Evolutionary conservation across 2,888 invertebrate genomes (phyloP), one percentile per base, ranked within the genome.

Genomic region (Prenolepis imparis): DNA sequence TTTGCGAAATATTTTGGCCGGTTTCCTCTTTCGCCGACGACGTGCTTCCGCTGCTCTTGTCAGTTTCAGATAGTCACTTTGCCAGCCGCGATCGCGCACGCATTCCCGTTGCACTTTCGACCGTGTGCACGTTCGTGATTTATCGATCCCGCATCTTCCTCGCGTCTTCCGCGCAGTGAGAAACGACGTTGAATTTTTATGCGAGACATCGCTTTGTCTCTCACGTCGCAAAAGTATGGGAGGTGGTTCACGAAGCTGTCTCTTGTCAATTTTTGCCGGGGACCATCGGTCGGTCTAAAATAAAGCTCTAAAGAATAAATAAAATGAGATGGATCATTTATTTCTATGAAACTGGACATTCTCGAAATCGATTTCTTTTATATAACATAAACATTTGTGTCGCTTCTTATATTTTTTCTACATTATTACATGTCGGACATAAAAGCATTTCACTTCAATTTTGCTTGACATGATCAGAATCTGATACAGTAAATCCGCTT

Each of bases 31-130:
- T 78, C 83, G 78, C 64, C 63, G 24, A 52, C 48, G 24, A 66
- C 52, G 39, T n/a, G 73, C 70, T 90, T 89, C 90, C 86, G 86
- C 86, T 90, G 72, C 57, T 72, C 28, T 28, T 28, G 28, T 28
- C 70, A 64, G 55, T 64, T 81, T 64, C 32, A 66, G 39, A 72
- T 55, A 74, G 32, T 84, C 83, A 70, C 72, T 78, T 80, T 77
- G 88, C 84, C 83, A 84, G 83, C 88, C 75, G 86, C 75, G 61
- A 48, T 52, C 84, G 77, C 61, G n/a, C 61, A 9, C 15, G 77
- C 57, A 28, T 24, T n/a, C 28, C 70, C 41, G 70, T 72, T 44
- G 57, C 81, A 52, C 48, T 15, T 32, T 36, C 57, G 28, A 18
- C 32, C 64, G 74, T 52, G 28, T 28, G 39, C 41, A 72, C 68